Base-by-base conservation (phyloP, 2,888 invertebrate species). In the Plebejus melissa region DNA sequence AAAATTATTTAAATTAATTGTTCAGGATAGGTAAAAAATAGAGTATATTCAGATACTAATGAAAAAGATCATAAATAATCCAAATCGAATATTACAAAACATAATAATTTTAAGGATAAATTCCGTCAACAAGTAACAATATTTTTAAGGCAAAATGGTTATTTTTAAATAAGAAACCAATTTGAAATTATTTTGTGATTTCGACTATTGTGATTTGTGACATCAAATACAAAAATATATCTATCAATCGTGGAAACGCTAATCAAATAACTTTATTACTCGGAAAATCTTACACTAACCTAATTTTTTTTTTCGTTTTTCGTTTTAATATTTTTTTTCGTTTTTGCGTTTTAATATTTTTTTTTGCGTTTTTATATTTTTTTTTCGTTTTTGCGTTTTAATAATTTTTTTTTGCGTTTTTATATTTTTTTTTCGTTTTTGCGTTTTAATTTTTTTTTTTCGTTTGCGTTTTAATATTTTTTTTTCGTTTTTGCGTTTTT, bases 161-260 rank as follows among this genome's bases (percentile, higher is more conserved):
- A 13, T 32, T 65, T 65, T 13, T 32, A 32, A 65, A 65, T 65
- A 65, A 28, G 0, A 22, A 65, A 28, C 13, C 32, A 13, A 65
- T 5, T 11, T 4, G 60, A 22, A 65, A 32, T 65, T 9, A 32
- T 65, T 65, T 65, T 65, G 65, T 36, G 16, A 16, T 65, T 32
- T 65, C 28, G 32, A 32, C 65, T 65, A 65, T 65, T 65, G 65
- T 65, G 65, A 36, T 32, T 65, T 65, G 65, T 65, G 65, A 36
- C 65, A 65, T 65, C 65, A 32, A 32, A 32, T 65, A 65, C 65
- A 65, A 65, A 65, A 65, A 65, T 65, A 65, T 65, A 65, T 65
- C 65, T 65, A 32, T 65, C 65, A 65, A 65, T 65, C 22, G 65
- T 13, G 32, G 5, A 13, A 36, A 65, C 28, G 32, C 32, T 65